phyloP scores from a whole-genome alignment of 2,888 invertebrate genomes.

The Trissolcus brochymenae region DNA sequence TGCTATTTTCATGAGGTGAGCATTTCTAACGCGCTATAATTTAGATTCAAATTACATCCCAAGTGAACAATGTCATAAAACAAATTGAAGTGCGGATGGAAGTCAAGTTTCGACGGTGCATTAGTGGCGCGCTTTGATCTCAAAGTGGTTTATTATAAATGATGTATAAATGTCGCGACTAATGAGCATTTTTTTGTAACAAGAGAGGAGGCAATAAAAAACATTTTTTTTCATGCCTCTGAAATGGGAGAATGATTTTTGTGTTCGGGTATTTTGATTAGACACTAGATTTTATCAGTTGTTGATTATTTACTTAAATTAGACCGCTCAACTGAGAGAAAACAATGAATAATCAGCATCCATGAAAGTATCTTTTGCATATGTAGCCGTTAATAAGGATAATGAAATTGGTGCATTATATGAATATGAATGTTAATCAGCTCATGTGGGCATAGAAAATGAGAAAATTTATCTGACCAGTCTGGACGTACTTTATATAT shows the following conservation, averaged over 20 bases:
- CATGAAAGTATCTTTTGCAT: conserved; percentile 51
- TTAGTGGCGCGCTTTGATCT: conserved; percentile 5
- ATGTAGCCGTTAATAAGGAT: conserved; percentile 38
- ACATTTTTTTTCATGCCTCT: too few relatives aligned
- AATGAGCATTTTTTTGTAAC: not conserved
- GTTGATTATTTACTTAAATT: conserved; percentile 31
- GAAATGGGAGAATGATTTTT: too few relatives aligned
- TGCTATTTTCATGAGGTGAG: too few relatives aligned
- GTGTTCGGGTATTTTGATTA: too few relatives aligned
- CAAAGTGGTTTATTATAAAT: conserved; percentile 6
- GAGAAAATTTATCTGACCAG: conserved; percentile 33
- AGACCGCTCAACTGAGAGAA: conserved; percentile 44
- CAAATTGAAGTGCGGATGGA: not conserved
- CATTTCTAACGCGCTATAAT: too few relatives aligned
- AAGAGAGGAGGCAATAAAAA: not conserved
- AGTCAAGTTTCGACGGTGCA: conserved; percentile 2
- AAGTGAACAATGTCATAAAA: not conserved
- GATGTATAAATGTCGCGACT: too few relatives aligned
- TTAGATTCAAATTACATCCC: too few relatives aligned
- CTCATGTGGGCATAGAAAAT: conserved; percentile 36
- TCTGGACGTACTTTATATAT: conserved; percentile 20
- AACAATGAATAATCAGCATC: conserved; percentile 46
- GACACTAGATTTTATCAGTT: conserved; percentile 11
- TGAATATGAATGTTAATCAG: conserved; percentile 18
- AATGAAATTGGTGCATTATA: conserved; percentile 37